phyloP scores from a whole-genome alignment of 2,113 vertebrate genomes.

The Limanda limanda region DNA sequence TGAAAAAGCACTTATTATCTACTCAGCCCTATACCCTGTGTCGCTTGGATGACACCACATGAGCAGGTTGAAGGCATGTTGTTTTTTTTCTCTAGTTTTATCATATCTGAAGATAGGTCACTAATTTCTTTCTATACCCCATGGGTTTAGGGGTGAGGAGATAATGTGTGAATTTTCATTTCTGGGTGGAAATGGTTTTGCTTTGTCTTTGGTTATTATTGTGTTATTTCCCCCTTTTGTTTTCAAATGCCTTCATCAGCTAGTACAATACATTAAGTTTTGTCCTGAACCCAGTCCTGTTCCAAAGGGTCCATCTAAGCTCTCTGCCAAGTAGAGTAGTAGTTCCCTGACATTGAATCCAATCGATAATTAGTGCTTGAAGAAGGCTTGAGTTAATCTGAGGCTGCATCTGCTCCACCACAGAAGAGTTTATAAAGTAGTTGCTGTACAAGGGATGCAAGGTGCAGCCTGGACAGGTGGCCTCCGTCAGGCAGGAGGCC shows the following conservation, averaged over 20 bases:
- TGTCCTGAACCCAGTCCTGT: not conserved
- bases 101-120: too few relatives aligned
- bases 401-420: not conserved
- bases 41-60: too few relatives aligned
- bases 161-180: too few relatives aligned
- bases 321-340: not conserved
- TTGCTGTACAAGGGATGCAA: constrained; percentile 13
- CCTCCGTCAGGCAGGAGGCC: constrained; percentile 22
- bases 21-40: too few relatives aligned
- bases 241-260: too few relatives aligned
- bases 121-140: too few relatives aligned
- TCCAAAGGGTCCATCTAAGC: too few relatives aligned
- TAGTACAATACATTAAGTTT: not conserved
- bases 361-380: constrained; percentile 55
- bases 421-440: not conserved
- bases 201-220: not conserved
- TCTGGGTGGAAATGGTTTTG: too few relatives aligned
- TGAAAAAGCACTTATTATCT: too few relatives aligned
- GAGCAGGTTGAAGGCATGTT: too few relatives aligned
- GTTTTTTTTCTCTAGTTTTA: too few relatives aligned
- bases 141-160: too few relatives aligned
- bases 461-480: not conserved
- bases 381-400: not conserved
- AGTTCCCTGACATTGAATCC: constrained; percentile 29
- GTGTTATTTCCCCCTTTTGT: not conserved